phyloP scores from a whole-genome alignment of 2,888 invertebrate genomes.

The Aporophyla nigra region DNA sequence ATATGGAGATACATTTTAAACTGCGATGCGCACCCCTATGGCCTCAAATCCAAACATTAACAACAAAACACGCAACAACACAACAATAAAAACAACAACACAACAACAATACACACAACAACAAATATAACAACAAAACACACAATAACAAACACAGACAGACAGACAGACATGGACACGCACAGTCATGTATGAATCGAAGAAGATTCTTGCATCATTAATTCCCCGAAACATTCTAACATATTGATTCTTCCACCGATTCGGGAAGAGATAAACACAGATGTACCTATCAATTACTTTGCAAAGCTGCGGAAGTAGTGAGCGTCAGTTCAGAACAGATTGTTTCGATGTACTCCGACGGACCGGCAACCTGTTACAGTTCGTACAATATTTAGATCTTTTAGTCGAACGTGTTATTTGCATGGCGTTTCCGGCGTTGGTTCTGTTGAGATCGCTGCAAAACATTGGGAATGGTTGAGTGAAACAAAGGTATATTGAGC shows the following conservation, averaged over 20 bases:
- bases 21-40: not conserved
- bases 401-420: slow-evolving; percentile 28
- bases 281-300: slow-evolving; percentile 43
- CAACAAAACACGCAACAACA: too few relatives aligned
- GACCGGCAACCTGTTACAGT: slow-evolving; percentile 58
- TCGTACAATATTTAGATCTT: slow-evolving; percentile 46
- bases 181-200: too few relatives aligned
- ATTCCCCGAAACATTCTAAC: slow-evolving; percentile 3
- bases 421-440: slow-evolving; percentile 10
- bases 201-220: not conserved
- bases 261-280: slow-evolving; percentile 27
- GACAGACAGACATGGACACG: too few relatives aligned
- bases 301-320: slow-evolving; percentile 26
- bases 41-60: not conserved
- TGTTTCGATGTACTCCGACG: slow-evolving; percentile 49
- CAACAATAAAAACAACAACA: too few relatives aligned
- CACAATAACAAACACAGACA: too few relatives aligned
- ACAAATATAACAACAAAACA: too few relatives aligned
- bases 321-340: slow-evolving; percentile 34
- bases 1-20: not conserved
- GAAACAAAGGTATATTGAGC: not conserved
- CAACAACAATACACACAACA: too few relatives aligned
- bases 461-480: not conserved
- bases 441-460: slow-evolving; percentile 14
- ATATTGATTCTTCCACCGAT: slow-evolving; percentile 17